Evolutionary conservation across 2,113 vertebrate genomes (phyloP).

Genomic region (Pongo pygmaeus): DNA sequence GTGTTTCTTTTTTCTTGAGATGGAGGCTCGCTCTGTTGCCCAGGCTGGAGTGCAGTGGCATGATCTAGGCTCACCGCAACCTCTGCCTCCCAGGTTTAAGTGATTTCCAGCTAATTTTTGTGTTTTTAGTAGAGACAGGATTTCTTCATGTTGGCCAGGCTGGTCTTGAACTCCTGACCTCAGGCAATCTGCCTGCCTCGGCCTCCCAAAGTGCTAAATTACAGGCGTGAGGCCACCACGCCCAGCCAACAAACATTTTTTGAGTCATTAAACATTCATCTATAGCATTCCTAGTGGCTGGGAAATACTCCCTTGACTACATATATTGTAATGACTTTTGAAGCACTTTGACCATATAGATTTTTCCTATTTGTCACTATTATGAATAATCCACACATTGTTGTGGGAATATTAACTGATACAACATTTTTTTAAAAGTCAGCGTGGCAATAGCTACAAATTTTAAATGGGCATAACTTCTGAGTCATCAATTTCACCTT

Average conservation of each 20-base stretch:
- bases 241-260: neutral
- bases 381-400: neutral
- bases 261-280: neutral
- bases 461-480: neutral
- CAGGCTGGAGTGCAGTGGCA: too few relatives aligned
- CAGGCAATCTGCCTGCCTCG: too few relatives aligned
- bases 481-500: neutral
- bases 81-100: too few relatives aligned
- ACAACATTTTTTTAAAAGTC: neutral
- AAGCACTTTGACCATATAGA: neutral
- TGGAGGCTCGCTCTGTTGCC: too few relatives aligned
- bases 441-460: neutral
- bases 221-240: too few relatives aligned
- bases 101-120: too few relatives aligned
- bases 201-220: too few relatives aligned
- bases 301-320: neutral
- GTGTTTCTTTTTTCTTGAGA: too few relatives aligned
- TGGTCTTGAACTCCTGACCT: too few relatives aligned
- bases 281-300: neutral
- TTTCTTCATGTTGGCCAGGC: too few relatives aligned
- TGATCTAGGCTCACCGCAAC: too few relatives aligned
- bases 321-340: neutral
- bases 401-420: neutral
- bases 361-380: neutral
- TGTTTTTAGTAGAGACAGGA: too few relatives aligned